phyloP scores from a whole-genome alignment of 2,797 vertebrate genomes.

The Astyanax mexicanus region DNA sequence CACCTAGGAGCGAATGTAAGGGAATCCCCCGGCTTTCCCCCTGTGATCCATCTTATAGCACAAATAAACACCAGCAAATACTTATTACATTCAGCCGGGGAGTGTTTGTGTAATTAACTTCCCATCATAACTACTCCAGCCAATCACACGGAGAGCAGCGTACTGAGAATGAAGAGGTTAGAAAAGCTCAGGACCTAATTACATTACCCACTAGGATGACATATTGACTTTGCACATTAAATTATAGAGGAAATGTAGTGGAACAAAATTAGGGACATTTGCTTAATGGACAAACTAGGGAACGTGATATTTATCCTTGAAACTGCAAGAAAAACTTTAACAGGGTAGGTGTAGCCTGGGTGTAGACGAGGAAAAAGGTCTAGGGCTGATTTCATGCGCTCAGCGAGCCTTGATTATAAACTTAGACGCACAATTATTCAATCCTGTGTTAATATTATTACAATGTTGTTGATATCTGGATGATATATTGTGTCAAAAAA shows the following conservation, averaged over 20 bases:
- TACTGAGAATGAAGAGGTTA: constrained; percentile 44
- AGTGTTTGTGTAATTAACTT: constrained; percentile 48
- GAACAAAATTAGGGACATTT: constrained; percentile 61
- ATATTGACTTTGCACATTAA: constrained; percentile 72
- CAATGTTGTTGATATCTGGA: no score
- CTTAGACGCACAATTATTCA: neutral
- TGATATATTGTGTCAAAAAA: no score
- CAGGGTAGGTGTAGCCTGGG: neutral
- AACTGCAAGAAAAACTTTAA: constrained; percentile 56
- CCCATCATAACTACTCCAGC: constrained; percentile 17
- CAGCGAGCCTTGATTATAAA: neutral
- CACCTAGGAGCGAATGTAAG: constrained; percentile 56
- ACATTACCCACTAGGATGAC: constrained; percentile 61
- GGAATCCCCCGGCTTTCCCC: constrained; percentile 55
- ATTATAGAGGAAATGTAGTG: constrained; percentile 67
- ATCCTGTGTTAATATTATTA: neutral
- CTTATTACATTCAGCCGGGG: constrained; percentile 1
- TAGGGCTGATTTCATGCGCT: neutral
- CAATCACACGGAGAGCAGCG: constrained; percentile 10
- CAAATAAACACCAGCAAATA: constrained; percentile 68
- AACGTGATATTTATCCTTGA: constrained; percentile 61
- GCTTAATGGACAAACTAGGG: constrained; percentile 61
- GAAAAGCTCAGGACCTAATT: constrained; percentile 61
- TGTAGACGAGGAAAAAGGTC: neutral
- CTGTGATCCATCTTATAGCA: constrained; percentile 63